Evolutionary conservation across 2,113 vertebrate species (phyloP).

Genomic region (Plestiodon gilberti): DNA sequence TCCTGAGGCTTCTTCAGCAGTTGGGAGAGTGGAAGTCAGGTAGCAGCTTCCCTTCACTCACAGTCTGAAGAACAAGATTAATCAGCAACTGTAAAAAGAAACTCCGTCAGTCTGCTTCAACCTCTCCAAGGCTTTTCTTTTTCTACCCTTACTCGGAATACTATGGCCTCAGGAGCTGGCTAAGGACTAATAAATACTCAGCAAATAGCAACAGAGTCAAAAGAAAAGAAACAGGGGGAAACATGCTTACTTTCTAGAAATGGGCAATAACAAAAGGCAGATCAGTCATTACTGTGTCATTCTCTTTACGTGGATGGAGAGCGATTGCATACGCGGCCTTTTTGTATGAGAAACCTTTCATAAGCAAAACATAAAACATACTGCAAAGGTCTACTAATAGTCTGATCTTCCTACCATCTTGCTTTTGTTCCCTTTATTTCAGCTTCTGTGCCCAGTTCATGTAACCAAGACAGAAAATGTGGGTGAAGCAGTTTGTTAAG

Average conservation of each 20-base stretch:
- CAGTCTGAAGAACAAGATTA: conserved; percentile 33
- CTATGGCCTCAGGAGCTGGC: not conserved
- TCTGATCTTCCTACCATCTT: conserved; percentile 17
- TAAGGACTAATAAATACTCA: conserved; percentile 48
- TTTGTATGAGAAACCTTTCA: conserved; percentile 7
- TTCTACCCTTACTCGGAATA: conserved; percentile 36
- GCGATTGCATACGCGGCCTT: not conserved
- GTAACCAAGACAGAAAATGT: not conserved
- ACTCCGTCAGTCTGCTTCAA: conserved; percentile 30
- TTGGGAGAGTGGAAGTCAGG: not conserved
- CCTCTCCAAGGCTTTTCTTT: not conserved
- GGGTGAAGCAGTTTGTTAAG: not conserved
- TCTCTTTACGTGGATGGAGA: not conserved
- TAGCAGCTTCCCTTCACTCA: conserved; percentile 32
- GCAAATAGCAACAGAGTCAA: conserved; percentile 17
- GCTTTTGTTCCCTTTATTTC: conserved; percentile 20
- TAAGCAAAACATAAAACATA: not conserved
- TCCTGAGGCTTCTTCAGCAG: conserved; percentile 22
- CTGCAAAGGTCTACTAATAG: conserved; percentile 21
- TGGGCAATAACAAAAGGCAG: conserved; percentile 12
- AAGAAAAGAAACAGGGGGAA: conserved; percentile 9
- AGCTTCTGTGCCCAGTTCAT: conserved; percentile 4
- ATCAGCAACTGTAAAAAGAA: conserved; percentile 35
- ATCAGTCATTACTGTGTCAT: conserved; percentile 25
- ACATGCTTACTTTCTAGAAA: conserved; percentile 1